phyloP scores from a whole-genome alignment of 2,113 vertebrate species.

The Atrichornis clamosus region DNA sequence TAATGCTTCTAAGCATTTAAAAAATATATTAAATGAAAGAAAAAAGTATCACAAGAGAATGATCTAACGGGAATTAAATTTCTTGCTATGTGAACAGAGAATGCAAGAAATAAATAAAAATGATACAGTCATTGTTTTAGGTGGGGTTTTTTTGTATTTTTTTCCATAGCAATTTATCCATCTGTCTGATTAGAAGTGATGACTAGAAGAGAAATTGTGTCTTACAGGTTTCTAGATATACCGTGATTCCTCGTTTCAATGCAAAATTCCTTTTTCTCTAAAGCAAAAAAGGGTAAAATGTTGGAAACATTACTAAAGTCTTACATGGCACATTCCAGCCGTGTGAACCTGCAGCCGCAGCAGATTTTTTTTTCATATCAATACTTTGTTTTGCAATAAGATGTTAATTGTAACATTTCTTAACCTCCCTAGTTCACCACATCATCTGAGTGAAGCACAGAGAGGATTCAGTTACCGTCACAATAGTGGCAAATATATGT shows the following conservation, averaged over 20 bases:
- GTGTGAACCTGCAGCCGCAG: background rate
- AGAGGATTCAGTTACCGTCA: background rate
- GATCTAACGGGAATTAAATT: constrained; percentile 78
- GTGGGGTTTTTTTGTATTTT: constrained; percentile 49
- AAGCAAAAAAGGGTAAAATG: background rate
- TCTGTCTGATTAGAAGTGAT: constrained; percentile 71
- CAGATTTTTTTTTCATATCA: background rate
- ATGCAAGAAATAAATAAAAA: constrained; percentile 74
- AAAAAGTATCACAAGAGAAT: constrained; percentile 75
- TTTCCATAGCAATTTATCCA: constrained; percentile 64
- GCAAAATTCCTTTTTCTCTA: constrained; percentile 8
- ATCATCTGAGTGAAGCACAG: rapidly evolving
- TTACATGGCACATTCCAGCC: background rate
- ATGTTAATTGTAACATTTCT: background rate
- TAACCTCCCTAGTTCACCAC: background rate
- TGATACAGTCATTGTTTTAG: constrained; percentile 70
- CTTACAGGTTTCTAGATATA: constrained; percentile 40
- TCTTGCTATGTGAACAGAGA: constrained; percentile 76
- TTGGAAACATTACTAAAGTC: background rate
- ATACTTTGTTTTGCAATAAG: background rate
- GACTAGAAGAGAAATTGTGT: constrained; percentile 48
- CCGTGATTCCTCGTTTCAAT: background rate
- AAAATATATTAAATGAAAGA: constrained; percentile 74
- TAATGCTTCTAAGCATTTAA: constrained; percentile 76
- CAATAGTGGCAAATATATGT: background rate